Percentiles rank a stretch among this genome's conserved stretches.
These are phyloP conservation scores for Aphaenogaster rudis DNA, from an alignment of 1,140 invertebrate species.

Conservation along the genomic window DNA sequence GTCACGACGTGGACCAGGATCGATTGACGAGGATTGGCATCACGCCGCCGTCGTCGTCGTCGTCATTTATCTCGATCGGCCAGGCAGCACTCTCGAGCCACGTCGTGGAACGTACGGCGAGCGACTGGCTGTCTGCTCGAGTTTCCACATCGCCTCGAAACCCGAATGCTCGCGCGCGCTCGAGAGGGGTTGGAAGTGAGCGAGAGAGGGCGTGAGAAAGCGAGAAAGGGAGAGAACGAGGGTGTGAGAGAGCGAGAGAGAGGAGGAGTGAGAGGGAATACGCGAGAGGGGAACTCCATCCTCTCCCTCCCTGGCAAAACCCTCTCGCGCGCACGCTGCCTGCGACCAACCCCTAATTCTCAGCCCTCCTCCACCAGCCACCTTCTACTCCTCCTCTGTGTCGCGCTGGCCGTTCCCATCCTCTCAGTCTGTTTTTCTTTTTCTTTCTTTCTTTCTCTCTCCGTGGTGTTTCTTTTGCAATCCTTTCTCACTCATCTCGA, in stretches of 20 bases:
- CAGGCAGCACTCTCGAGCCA: constrained; percentile 71
- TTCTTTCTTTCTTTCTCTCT: background rate
- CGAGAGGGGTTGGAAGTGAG: constrained; percentile 73
- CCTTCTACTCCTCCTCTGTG: constrained; percentile 46
- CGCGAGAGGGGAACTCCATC: constrained; percentile 63
- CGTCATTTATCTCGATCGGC: constrained; percentile 57
- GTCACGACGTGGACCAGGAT: constrained; percentile 36
- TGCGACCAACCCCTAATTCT: constrained; percentile 73
- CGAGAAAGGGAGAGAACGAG: constrained; percentile 53
- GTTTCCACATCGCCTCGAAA: constrained; percentile 81
- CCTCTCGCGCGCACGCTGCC: constrained; percentile 74
- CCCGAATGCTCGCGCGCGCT: constrained; percentile 77
- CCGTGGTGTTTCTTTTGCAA: constrained; percentile 35
- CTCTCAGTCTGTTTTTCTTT: constrained; percentile 20
- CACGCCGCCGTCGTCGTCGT: constrained; percentile 20
- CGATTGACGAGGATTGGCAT: constrained; percentile 61
- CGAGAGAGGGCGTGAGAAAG: constrained; percentile 65
- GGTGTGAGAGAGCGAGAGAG: constrained; percentile 47
- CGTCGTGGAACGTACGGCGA: constrained; percentile 86
- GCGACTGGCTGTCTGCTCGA: constrained; percentile 85
- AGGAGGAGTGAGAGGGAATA: constrained; percentile 46
- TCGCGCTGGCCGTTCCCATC: constrained; percentile 20
- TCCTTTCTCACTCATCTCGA: constrained; percentile 9
- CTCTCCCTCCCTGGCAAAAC: constrained; percentile 51
- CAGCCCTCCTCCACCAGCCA: constrained; percentile 58